These are phyloP conservation scores for Euura lappo DNA, from an alignment of 1,140 invertebrate species.

Conservation along the genomic window DNA sequence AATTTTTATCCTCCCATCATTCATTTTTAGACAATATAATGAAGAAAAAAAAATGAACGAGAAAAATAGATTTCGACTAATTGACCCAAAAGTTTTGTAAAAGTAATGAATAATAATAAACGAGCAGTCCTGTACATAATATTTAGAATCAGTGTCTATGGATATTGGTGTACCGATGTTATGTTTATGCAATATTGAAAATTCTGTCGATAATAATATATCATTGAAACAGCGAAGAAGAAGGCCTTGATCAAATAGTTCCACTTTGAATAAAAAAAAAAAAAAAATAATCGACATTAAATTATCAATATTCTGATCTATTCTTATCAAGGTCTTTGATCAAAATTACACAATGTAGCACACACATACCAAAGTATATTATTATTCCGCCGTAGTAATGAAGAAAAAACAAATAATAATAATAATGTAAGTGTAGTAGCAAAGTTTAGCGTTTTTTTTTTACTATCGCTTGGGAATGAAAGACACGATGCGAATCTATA, in stretches of 20 bases:
- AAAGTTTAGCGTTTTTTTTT: slow-evolving; percentile 8
- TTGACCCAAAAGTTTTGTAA: neutral
- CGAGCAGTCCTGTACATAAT: slow-evolving; percentile 39
- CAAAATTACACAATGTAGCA: slow-evolving; percentile 10
- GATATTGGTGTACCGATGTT: slow-evolving; percentile 42
- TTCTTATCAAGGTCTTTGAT: slow-evolving; percentile 12
- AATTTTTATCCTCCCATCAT: neutral
- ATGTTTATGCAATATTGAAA: slow-evolving; percentile 34
- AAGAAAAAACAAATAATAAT: too few relatives aligned
- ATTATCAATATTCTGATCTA: too few relatives aligned
- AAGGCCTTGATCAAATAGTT: too few relatives aligned
- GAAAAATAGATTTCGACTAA: too few relatives aligned
- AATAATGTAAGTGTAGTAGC: slow-evolving; percentile 13
- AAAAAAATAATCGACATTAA: too few relatives aligned
- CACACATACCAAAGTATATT: slow-evolving; percentile 19
- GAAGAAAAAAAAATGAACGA: too few relatives aligned
- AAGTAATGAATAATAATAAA: neutral
- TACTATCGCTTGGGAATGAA: slow-evolving; percentile 11
- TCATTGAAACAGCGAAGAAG: slow-evolving; percentile 31
- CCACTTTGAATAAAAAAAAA: too few relatives aligned
- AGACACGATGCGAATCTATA: too few relatives aligned
- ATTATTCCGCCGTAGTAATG: too few relatives aligned
- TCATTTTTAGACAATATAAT: neutral
- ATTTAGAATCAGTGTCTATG: slow-evolving; percentile 34
- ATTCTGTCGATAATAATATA: slow-evolving; percentile 28